Evolutionary conservation across 2,797 vertebrate genomes (phyloP), one percentile per base, ranked within the genome.

Genomic region (Ctenopoma kingsleyae): DNA sequence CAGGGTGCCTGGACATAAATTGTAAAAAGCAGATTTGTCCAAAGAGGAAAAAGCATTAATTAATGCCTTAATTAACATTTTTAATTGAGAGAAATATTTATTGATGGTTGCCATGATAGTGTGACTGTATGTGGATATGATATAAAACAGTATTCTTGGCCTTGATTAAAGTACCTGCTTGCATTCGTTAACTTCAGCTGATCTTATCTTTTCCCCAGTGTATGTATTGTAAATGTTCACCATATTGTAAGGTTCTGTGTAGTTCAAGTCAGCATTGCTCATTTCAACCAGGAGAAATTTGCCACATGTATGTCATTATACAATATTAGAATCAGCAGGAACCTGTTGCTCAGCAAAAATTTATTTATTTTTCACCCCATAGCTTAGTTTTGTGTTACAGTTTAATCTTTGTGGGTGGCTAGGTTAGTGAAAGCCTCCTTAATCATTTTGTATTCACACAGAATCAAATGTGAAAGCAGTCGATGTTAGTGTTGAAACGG

Each of bases 311-410:
- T 58, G 5, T 50, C 22, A 46, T n/a, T 25, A 35, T 52, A 11
- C 52, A 9, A 47, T 13, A 57, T 49, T 51, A 63, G 13, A 69
- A 47, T 41, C 8, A 54, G 12, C 1, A 2, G 7, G 44, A 27
- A 35, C 4, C 50, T 10, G 5, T 35, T 20, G 11, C n/a, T 40
- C 7, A 53, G 38, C 6, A 47, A 30, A 20, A 19, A n/a, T 6
- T 1, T n/a, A 9, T 46, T 5, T n/a, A n/a, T 7, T 19, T 8
- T 44, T 44, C 5, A 1, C 5, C 5, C 15, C 8, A n/a, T n/a
- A 27, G 16, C 12, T 64, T 52, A 73, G 38, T 64, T 58, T n/a
- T 69, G 20, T 63, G 22, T 61, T 41, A 13, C 53, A 52, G 20
- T 38, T 47, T 35, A 20, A 22, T 15, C 54, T 35, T 30, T 52